Base-by-base conservation (phyloP, 1,140 invertebrate genomes). In the Drosophila santomea region DNA sequence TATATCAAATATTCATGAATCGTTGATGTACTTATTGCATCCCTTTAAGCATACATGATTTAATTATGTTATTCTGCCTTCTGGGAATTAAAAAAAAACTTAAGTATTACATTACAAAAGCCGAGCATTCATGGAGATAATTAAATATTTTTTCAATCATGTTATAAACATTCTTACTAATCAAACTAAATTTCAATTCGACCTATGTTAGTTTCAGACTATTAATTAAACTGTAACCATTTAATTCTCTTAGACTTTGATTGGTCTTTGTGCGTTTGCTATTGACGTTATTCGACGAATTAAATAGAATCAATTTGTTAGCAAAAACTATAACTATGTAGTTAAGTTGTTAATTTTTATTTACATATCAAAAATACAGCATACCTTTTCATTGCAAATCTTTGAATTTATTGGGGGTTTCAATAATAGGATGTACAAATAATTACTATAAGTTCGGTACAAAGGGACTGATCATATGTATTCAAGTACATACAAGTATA, bases 1-100 rank as follows among this genome's bases (percentile, higher is more conserved):
- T 74, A 58, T 55, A 69, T 72, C 14, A 58, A 50, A 77, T 68
- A 58, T 61, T 67, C 47, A 59, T 59, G 38, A 39, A 51, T 63
- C 23, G 17, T 28, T 57, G 60, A 60, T 58, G 54, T 48, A 61
- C 56, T 74, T 67, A 67, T 67, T 38, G 57, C 41, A 23, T 23
- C 14, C 28, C 10, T 11, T 25, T 28, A 14, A 41, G 25, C n/a
- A 20, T 12, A 3, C 12, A 15, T 4, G 11, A 5, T 28, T 11
- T 23, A 7, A 11, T n/a, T 45, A 3, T n/a, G 20, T 10, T 23
- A 5, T 35, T 25, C 5, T 43, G 41, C 3, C 6, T 7, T 15
- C 8, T 1, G 43, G 43, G 43, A 44, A 10, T 44, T 1, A 10
- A 10, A 32, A 32, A 32, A 32, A 32, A 8, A 8, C 0, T 10